Evolutionary conservation across 2,797 vertebrate species (phyloP).

Genomic region (Sebastes hubbsi): DNA sequence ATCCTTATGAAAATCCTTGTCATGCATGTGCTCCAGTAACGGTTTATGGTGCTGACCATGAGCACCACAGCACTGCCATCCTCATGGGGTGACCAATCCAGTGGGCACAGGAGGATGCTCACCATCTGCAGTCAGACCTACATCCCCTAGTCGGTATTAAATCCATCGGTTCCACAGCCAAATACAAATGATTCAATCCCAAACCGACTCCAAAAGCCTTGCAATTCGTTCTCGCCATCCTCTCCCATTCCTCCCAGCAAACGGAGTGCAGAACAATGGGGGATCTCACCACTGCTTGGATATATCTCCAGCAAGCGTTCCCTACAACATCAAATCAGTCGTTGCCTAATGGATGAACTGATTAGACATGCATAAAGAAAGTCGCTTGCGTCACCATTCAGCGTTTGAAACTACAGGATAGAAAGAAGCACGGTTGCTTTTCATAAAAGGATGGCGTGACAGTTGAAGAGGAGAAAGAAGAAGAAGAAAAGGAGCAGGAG

Average conservation of each 20-base stretch:
- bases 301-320: conserved; percentile 13
- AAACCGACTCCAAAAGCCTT: conserved; percentile 46
- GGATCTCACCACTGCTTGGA: conserved; percentile 27
- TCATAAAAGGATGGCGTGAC: conserved; percentile 19
- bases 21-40: conserved; percentile 55
- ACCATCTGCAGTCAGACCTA: conserved; percentile 29
- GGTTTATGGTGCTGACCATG: conserved; percentile 65
- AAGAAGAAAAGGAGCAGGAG: background rate
- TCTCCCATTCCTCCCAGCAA: conserved; percentile 19
- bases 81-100: conserved; percentile 54
- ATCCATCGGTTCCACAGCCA: conserved; percentile 74
- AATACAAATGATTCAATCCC: conserved; percentile 75
- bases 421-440: conserved; percentile 10
- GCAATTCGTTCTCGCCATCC: conserved; percentile 19
- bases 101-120: conserved; percentile 31
- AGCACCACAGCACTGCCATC: conserved; percentile 29
- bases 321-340: conserved; percentile 19
- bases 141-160: conserved; percentile 51
- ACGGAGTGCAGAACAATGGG: conserved; percentile 30
- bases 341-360: conserved; percentile 29
- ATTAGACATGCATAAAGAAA: conserved; percentile 27
- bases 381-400: conserved; percentile 41
- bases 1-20: conserved; percentile 74
- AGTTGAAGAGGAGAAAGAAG: conserved; percentile 5
- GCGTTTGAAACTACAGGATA: conserved; percentile 43